Evolutionary conservation across 2,888 invertebrate species (phyloP).

Genomic region (Sphinx pinastri): DNA sequence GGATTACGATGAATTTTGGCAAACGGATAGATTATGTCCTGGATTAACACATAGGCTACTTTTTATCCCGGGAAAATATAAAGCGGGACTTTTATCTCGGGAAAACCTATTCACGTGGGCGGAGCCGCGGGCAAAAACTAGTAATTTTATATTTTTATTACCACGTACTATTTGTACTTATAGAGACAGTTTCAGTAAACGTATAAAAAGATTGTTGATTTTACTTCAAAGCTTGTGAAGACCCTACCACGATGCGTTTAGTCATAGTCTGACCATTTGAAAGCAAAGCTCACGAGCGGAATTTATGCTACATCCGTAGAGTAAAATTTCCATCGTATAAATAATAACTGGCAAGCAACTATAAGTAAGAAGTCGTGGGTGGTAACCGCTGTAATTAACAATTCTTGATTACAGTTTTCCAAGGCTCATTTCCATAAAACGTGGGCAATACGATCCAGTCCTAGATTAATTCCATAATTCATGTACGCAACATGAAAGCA

Average conservation of each 20-base stretch:
- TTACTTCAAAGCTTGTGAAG: not conserved
- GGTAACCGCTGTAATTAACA: conserved; percentile 60
- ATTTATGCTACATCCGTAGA: conserved; percentile 29
- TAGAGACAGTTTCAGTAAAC: no score
- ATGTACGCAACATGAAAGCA: conserved; percentile 45
- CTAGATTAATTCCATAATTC: conserved; percentile 66
- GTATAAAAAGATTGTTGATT: not conserved
- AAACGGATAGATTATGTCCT: no score
- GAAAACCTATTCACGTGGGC: no score
- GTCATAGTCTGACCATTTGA: conserved; percentile 16
- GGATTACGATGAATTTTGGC: no score
- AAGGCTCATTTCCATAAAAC: conserved; percentile 66
- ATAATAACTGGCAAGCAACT: conserved; percentile 36
- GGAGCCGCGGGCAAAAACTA: no score
- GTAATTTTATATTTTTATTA: not conserved
- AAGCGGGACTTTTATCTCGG: no score
- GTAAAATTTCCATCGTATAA: conserved; percentile 34
- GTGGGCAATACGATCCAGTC: conserved; percentile 56
- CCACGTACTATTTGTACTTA: not conserved
- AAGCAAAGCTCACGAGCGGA: conserved; percentile 9
- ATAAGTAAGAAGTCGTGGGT: conserved; percentile 55
- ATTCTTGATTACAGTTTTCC: conserved; percentile 59
- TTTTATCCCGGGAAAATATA: no score
- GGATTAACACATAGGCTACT: no score
- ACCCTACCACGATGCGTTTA: not conserved